Conservation (phyloP, 2,888 invertebrate species). For the Pycnomerus fuliginosus region DNA sequence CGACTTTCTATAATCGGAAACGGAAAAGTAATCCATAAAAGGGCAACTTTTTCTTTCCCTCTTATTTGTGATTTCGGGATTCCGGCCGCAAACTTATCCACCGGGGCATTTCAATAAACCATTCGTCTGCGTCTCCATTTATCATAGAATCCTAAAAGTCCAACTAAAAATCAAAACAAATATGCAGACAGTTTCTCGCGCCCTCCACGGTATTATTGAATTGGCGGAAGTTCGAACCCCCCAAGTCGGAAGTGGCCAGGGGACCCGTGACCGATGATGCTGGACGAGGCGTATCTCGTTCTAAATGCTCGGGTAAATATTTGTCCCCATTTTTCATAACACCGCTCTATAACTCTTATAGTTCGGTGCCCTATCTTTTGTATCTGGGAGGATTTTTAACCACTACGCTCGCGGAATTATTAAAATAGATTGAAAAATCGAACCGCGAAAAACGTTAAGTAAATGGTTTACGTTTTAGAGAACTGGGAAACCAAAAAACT, state of each 20-base stretch:
- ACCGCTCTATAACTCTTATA: no score
- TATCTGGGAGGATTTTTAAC: no score
- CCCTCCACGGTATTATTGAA: slow-evolving; percentile 43
- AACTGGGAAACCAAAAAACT: no score
- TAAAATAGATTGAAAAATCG: no score
- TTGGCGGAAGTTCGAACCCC: slow-evolving; percentile 42
- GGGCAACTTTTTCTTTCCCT: slow-evolving; percentile 32
- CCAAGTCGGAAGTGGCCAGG: slow-evolving; percentile 42
- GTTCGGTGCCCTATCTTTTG: no score
- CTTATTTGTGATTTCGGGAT: slow-evolving; percentile 41
- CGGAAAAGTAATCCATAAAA: slow-evolving; percentile 41
- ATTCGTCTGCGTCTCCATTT: slow-evolving; percentile 49
- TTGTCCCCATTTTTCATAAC: no score
- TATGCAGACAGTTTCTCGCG: slow-evolving; percentile 49
- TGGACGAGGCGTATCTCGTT: no score
- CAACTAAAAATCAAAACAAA: slow-evolving; percentile 51
- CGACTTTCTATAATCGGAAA: slow-evolving; percentile 41
- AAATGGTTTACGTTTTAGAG: no score
- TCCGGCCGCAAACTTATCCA: slow-evolving; percentile 42
- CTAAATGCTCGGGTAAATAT: no score
- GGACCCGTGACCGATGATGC: slow-evolving; percentile 45
- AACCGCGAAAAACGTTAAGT: no score
- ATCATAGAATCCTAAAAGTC: slow-evolving; percentile 45
- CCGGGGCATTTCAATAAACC: slow-evolving; percentile 51
- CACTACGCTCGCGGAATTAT: no score